Conservation (phyloP, 1,140 invertebrate genomes). For the Bombus ignitus region DNA sequence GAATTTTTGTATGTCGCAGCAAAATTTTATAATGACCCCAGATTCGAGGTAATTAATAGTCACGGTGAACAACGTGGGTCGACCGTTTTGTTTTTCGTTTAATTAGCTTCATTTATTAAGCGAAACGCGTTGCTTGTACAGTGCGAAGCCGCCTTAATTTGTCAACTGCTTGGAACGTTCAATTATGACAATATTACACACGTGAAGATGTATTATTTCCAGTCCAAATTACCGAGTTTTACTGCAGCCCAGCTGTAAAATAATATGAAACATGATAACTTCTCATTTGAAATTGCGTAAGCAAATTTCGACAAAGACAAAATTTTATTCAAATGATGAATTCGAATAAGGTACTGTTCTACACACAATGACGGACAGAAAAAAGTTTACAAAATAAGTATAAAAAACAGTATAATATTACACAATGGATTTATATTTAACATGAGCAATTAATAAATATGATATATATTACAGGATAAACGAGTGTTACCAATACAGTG, state of each 20-base stretch:
- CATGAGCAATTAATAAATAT: too few species aligned
- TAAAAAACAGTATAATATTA: too few species aligned
- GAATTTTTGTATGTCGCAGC: conserved; percentile 15
- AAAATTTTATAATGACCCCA: conserved; percentile 15
- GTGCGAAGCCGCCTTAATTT: conserved; percentile 3
- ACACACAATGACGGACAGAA: too few species aligned
- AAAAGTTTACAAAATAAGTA: too few species aligned
- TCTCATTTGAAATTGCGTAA: too few species aligned
- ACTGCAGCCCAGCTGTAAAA: too few species aligned
- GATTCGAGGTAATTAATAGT: conserved; percentile 17
- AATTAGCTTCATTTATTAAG: conserved; percentile 19
- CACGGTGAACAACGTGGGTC: background rate
- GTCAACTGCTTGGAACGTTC: conserved; percentile 14
- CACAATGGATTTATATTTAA: too few species aligned
- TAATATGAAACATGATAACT: background rate
- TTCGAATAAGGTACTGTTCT: too few species aligned
- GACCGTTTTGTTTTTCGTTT: conserved; percentile 9
- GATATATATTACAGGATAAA: too few species aligned
- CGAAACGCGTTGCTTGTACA: background rate
- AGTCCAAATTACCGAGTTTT: background rate
- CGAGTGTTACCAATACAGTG: too few species aligned
- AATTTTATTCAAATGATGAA: too few species aligned
- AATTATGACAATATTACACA: conserved; percentile 20
- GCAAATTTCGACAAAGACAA: too few species aligned
- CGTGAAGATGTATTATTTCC: conserved; percentile 15